These are phyloP conservation scores for Nephrotoma appendiculata DNA, from an alignment of 2,888 invertebrate species.

Conservation along the genomic window DNA sequence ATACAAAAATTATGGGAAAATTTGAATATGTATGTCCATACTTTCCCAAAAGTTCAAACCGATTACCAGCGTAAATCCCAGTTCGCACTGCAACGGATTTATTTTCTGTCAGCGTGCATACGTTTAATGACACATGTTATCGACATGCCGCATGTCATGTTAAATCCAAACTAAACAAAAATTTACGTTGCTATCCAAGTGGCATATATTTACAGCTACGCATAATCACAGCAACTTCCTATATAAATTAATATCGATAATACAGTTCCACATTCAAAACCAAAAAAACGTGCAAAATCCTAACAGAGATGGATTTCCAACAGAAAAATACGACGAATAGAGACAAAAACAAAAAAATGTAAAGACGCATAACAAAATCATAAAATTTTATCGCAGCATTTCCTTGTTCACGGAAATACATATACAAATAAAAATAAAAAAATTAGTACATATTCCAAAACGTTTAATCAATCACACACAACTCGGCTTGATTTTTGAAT, in stretches of 20 bases:
- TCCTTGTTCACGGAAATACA: not conserved
- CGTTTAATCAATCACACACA: not conserved
- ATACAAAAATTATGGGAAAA: too few relatives aligned
- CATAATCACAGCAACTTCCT: not conserved
- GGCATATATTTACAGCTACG: not conserved
- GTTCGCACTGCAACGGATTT: too few relatives aligned
- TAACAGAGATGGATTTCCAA: not conserved
- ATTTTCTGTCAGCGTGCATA: too few relatives aligned
- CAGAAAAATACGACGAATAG: not conserved
- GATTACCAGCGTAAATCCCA: too few relatives aligned
- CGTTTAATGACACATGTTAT: too few relatives aligned
- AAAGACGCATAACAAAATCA: not conserved
- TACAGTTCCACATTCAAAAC: not conserved
- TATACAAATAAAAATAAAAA: not conserved
- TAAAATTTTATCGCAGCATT: not conserved
- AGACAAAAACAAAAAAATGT: not conserved
- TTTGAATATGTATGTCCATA: too few relatives aligned
- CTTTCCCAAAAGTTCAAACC: too few relatives aligned
- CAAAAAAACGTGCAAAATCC: not conserved
- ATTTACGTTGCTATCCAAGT: not conserved
- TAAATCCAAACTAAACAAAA: too few relatives aligned
- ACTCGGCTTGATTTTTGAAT: not conserved
- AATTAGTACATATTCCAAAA: not conserved
- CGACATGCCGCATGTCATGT: too few relatives aligned
- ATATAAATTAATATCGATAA: not conserved